Evolutionary conservation across 2,888 invertebrate species (phyloP).

Genomic region (Megastigmus dorsalis): DNA sequence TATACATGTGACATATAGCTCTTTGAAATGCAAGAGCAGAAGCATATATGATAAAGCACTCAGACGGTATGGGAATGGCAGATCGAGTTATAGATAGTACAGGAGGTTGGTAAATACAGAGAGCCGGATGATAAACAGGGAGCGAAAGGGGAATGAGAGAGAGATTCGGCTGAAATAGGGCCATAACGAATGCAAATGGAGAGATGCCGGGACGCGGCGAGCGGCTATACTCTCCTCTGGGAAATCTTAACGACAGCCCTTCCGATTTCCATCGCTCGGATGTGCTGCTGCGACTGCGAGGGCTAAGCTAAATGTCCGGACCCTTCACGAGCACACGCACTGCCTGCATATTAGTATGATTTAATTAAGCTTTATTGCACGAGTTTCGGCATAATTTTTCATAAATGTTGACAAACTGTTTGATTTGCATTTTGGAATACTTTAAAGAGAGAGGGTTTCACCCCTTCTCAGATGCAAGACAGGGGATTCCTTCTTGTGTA

Average conservation of each 20-base stretch:
- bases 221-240: neutral
- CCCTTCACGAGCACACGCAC: neutral
- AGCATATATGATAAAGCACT: neutral
- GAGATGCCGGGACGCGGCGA: neutral
- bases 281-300: neutral
- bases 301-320: neutral
- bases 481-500: no score
- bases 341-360: neutral
- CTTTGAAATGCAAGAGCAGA: no score
- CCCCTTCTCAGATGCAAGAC: no score
- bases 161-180: neutral
- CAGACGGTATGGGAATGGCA: neutral
- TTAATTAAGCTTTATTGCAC: constrained; percentile 29
- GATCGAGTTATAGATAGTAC: constrained; percentile 19
- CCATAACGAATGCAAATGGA: constrained; percentile 35
- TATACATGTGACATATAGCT: no score
- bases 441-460: no score
- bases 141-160: neutral
- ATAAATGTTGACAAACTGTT: no score
- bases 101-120: neutral
- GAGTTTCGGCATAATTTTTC: neutral
- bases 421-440: no score
- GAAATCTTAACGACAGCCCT: constrained; percentile 42
- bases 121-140: neutral
- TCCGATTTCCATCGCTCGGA: constrained; percentile 16